Percentiles rank a stretch among this genome's conserved stretches.
These are phyloP conservation scores for Pseudomugil tenellus DNA, from an alignment of 2,797 vertebrate genomes.

Conservation along the genomic window DNA sequence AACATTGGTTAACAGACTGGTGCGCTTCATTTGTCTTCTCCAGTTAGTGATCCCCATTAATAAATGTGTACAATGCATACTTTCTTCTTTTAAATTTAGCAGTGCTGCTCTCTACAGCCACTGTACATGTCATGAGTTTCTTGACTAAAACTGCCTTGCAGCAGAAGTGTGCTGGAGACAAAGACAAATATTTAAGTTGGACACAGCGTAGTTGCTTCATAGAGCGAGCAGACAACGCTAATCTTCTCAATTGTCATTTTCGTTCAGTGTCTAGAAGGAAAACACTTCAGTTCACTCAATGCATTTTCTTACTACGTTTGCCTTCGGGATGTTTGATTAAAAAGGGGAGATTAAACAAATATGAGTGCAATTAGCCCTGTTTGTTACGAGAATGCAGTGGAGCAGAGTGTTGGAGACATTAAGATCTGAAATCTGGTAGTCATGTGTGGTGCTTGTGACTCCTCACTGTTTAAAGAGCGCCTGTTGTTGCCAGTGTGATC, in stretches of 20 bases:
- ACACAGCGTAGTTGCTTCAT: conserved; percentile 49
- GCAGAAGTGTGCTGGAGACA: conserved; percentile 62
- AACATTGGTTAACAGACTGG: conserved; percentile 33
- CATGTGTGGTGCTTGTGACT: conserved; percentile 73
- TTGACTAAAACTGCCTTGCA: conserved; percentile 38
- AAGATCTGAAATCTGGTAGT: conserved; percentile 53
- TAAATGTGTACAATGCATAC: conserved; percentile 28
- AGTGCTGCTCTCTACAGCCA: conserved; percentile 39
- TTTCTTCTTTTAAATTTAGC: conserved; percentile 32
- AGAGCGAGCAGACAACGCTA: conserved; percentile 34
- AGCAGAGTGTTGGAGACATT: conserved; percentile 17
- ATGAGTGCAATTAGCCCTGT: conserved; percentile 24
- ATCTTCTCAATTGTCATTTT: conserved; percentile 37
- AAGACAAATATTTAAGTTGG: conserved; percentile 78
- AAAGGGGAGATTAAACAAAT: conserved; percentile 32
- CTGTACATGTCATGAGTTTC: conserved; percentile 62
- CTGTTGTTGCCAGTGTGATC: conserved; percentile 69
- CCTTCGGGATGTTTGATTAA: conserved; percentile 39
- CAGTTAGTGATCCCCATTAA: conserved; percentile 59
- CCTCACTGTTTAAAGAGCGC: conserved; percentile 65
- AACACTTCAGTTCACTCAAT: conserved; percentile 24
- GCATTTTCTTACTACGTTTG: conserved; percentile 39
- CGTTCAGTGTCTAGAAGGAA: conserved; percentile 23
- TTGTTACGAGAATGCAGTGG: conserved; percentile 33
- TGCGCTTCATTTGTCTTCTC: conserved; percentile 39